Conservation (phyloP, 2,113 vertebrate species). For the Crotophaga sulcirostris region DNA sequence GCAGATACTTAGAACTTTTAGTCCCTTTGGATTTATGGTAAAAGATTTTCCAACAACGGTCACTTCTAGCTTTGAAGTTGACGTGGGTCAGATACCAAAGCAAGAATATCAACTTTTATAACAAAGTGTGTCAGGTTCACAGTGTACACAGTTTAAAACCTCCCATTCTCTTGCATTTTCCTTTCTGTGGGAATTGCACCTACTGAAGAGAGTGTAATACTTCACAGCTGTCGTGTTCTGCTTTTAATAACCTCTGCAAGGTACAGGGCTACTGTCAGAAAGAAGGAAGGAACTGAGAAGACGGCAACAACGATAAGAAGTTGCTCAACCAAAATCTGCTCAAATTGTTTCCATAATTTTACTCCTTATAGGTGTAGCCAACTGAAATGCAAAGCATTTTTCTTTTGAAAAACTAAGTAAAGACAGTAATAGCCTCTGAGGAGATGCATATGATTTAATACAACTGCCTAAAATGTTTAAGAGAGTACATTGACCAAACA, state of each 20-base stretch:
- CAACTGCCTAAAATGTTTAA: not conserved
- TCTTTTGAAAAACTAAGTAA: not conserved
- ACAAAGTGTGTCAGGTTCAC: not conserved
- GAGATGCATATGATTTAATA: not conserved
- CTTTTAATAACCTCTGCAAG: not conserved
- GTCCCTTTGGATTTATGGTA: not conserved
- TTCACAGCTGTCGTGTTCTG: fast-evolving
- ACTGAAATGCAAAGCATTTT: not conserved
- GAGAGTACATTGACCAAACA: not conserved
- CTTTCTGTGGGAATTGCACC: not conserved
- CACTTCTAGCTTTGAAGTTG: not conserved
- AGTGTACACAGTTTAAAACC: not conserved
- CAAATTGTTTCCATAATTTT: not conserved
- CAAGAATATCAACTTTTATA: not conserved
- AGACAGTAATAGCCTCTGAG: not conserved
- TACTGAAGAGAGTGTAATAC: not conserved
- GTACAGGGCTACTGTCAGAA: not conserved
- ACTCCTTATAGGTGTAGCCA: not conserved
- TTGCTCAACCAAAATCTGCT: not conserved
- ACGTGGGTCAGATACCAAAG: not conserved
- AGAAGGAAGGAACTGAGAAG: not conserved
- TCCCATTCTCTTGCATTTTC: not conserved
- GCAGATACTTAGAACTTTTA: not conserved
- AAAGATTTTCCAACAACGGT: not conserved
- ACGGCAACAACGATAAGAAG: not conserved